Evolutionary conservation across 2,888 invertebrate genomes (phyloP).

Genomic region (Microctonus brassicae): DNA sequence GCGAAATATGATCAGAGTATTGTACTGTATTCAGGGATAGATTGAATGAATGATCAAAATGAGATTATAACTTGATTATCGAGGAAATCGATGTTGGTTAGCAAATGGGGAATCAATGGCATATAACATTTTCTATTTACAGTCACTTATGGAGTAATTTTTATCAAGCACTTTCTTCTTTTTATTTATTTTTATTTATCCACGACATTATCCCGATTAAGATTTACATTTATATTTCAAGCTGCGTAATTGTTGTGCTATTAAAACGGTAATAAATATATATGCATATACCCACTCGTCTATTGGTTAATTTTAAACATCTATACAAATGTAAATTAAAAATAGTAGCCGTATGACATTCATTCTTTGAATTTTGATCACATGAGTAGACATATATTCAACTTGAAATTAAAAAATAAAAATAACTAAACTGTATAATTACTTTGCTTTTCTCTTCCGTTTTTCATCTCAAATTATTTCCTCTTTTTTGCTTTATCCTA

Average conservation of each 20-base stretch:
- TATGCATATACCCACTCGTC: constrained; percentile 7
- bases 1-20: neutral
- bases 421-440: neutral
- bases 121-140: neutral
- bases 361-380: neutral
- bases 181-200: neutral
- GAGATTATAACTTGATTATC: neutral
- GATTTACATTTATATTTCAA: neutral
- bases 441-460: neutral
- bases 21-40: neutral
- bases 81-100: neutral
- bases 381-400: neutral
- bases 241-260: constrained; percentile 14
- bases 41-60: neutral
- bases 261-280: neutral
- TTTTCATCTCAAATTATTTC: neutral
- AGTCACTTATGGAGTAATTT: neutral
- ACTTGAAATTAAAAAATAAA: neutral
- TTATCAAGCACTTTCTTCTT: neutral
- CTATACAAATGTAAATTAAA: constrained; percentile 5
- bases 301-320: neutral
- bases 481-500: neutral
- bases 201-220: neutral
- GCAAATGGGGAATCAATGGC: neutral
- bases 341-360: constrained; percentile 14